Conservation (phyloP, 2,113 vertebrate species). For the Eurystomus gularis region DNA sequence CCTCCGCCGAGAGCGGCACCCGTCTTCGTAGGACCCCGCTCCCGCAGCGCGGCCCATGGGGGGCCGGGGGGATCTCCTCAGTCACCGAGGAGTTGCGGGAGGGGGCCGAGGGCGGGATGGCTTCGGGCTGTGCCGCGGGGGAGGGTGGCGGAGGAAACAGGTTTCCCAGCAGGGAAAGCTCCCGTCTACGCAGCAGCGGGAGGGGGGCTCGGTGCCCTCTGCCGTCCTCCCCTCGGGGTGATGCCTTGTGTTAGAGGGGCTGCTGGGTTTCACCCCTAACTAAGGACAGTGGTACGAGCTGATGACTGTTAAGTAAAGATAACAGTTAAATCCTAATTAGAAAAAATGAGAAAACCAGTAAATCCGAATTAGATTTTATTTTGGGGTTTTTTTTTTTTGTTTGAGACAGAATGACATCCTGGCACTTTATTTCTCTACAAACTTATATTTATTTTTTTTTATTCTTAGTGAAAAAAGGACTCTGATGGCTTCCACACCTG, state of each 20-base stretch:
- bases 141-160: too few relatives aligned
- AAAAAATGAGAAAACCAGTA: not conserved
- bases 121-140: not conserved
- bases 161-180: too few relatives aligned
- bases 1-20: too few relatives aligned
- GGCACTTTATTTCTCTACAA: not conserved
- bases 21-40: fast-evolving
- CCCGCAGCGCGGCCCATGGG: not conserved
- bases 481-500: conserved; percentile 66
- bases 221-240: fast-evolving
- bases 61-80: too few relatives aligned
- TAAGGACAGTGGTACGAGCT: fast-evolving
- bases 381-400: too few relatives aligned
- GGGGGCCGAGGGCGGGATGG: not conserved
- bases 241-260: fast-evolving
- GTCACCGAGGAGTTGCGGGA: not conserved
- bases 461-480: not conserved
- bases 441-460: not conserved
- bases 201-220: not conserved
- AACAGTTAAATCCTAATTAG: not conserved
- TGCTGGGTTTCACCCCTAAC: not conserved
- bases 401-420: fast-evolving
- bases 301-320: too few relatives aligned
- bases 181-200: not conserved
- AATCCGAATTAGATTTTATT: not conserved